These are phyloP conservation scores for Pyrochroa serraticornis DNA, from an alignment of 2,888 invertebrate genomes.

Conservation along the genomic window DNA sequence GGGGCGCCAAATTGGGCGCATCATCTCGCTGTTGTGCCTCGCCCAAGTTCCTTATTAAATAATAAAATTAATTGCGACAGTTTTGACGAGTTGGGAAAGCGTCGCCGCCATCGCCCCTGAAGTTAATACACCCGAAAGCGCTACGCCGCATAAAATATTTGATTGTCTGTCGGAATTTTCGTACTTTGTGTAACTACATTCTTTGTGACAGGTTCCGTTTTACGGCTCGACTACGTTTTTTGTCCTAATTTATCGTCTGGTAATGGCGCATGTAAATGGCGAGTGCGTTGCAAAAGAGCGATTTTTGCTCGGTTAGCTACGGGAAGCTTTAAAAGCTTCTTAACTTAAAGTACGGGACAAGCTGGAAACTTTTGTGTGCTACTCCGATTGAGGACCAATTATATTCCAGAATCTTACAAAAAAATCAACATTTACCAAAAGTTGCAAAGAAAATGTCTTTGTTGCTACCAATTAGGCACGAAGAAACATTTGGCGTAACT, in stretches of 20 bases:
- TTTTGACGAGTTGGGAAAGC: slow-evolving; percentile 39
- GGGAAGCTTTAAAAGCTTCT: too few species aligned
- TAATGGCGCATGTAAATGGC: neutral
- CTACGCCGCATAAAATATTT: slow-evolving; percentile 7
- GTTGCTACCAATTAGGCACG: too few species aligned
- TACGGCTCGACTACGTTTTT: neutral
- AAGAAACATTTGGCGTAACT: too few species aligned
- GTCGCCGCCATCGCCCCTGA: slow-evolving; percentile 25
- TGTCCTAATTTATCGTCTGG: neutral
- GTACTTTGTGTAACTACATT: slow-evolving; percentile 3
- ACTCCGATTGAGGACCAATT: too few species aligned
- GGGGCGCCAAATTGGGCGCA: slow-evolving; percentile 19
- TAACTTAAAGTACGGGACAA: too few species aligned
- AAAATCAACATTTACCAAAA: too few species aligned
- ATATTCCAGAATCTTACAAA: too few species aligned
- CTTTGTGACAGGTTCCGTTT: neutral
- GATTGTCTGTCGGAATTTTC: neutral
- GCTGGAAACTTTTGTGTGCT: too few species aligned
- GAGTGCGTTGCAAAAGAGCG: too few species aligned
- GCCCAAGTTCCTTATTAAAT: slow-evolving; percentile 44
- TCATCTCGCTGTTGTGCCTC: slow-evolving; percentile 36
- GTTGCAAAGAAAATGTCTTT: too few species aligned
- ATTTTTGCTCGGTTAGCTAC: too few species aligned
- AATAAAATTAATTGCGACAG: slow-evolving; percentile 47
- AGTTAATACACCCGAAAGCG: slow-evolving; percentile 34